phyloP scores from a whole-genome alignment of 2,888 invertebrate species.

The Cephus pulcher region DNA sequence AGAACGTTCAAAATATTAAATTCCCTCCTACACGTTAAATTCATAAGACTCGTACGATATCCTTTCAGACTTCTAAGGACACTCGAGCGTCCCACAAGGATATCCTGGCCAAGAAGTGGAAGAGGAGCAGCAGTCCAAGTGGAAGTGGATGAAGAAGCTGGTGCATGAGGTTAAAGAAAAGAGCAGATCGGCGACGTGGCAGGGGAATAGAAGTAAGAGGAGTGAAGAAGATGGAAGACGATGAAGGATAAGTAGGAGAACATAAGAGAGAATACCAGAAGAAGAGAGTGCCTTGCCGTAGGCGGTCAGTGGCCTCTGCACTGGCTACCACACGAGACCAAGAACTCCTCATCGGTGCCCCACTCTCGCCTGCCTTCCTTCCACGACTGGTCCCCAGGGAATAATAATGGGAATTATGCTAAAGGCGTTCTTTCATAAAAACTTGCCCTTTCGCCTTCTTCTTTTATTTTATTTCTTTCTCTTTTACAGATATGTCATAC shows the following conservation, averaged over 20 bases:
- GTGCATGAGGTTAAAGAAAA: not conserved
- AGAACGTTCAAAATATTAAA: not conserved
- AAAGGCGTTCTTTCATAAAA: constrained; percentile 11
- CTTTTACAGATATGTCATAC: not conserved
- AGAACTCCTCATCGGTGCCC: constrained; percentile 22
- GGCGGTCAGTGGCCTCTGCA: constrained; percentile 65
- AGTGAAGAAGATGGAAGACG: constrained; percentile 3
- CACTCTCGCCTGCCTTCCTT: constrained; percentile 19
- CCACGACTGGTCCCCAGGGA: constrained; percentile 25
- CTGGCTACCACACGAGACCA: constrained; percentile 47
- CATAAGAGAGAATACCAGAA: constrained; percentile 26
- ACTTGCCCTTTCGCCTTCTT: constrained; percentile 12
- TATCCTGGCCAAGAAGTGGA: not conserved
- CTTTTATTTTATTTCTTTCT: not conserved
- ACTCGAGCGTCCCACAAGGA: not conserved
- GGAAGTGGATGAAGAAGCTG: not conserved
- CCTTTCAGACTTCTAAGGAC: not conserved
- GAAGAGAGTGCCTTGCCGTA: constrained; percentile 61
- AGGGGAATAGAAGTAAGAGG: not conserved
- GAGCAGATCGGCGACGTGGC: constrained; percentile 1
- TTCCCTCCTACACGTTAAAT: not conserved
- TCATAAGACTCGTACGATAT: not conserved
- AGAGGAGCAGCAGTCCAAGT: not conserved
- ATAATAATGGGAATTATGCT: constrained; percentile 50
- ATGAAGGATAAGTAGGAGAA: constrained; percentile 30